A percentile compares a stretch with the other conserved stretches of the same genome.
Conservation (phyloP, 2,113 vertebrate genomes). For the Drymodes brunneopygia region DNA sequence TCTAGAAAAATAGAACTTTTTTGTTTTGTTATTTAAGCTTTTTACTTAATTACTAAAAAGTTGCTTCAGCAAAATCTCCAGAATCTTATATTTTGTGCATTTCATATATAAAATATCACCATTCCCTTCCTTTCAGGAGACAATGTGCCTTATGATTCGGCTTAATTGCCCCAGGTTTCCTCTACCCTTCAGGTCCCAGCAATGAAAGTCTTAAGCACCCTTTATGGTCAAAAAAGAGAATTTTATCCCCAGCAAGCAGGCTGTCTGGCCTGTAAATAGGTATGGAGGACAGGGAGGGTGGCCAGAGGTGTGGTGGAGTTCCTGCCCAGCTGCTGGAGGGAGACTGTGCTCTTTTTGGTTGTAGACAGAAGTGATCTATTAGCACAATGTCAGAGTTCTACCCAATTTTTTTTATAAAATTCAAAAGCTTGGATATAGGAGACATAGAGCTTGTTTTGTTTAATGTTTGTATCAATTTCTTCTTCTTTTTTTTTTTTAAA, state of each 20-base stretch:
- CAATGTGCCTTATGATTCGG: not conserved
- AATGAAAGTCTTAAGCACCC: not conserved
- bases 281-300: not conserved
- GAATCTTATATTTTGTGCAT: not conserved
- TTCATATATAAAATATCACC: not conserved
- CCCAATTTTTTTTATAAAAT: not conserved
- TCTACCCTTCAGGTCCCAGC: not conserved
- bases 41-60: not conserved
- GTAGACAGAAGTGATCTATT: not conserved
- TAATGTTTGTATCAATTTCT: rapidly evolving
- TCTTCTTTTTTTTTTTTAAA: not conserved
- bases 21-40: not conserved
- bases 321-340: not conserved
- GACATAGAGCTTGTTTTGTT: not conserved
- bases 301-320: not conserved
- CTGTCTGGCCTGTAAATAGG: not conserved
- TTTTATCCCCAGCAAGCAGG: not conserved
- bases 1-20: not conserved
- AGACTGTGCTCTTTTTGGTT: not conserved
- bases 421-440: not conserved
- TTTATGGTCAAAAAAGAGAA: not conserved
- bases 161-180: not conserved
- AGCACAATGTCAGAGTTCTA: not conserved
- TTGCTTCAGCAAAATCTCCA: not conserved
- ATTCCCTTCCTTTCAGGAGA: not conserved